These are phyloP conservation scores for Agapostemon virescens DNA, from an alignment of 2,888 invertebrate species.

Conservation along the genomic window DNA sequence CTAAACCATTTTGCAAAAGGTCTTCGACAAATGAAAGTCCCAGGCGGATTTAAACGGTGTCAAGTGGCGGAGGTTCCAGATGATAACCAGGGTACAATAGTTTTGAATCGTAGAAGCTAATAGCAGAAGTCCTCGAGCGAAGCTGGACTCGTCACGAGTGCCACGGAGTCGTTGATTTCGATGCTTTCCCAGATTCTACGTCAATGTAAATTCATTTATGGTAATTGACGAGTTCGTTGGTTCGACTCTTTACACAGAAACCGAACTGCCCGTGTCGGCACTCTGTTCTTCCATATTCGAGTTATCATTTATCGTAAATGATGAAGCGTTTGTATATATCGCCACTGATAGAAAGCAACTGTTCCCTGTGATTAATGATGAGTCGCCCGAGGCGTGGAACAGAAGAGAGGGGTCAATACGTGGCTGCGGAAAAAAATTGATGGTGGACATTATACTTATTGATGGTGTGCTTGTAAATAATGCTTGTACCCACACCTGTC, in stretches of 20 bases:
- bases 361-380: background rate
- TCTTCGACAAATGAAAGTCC: background rate
- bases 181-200: constrained; percentile 16
- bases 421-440: background rate
- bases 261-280: background rate
- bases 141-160: constrained; percentile 11
- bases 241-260: constrained; percentile 22
- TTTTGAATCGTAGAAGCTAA: constrained; percentile 36
- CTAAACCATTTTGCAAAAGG: background rate
- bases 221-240: constrained; percentile 51
- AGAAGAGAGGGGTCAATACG: background rate
- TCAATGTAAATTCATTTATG: constrained; percentile 62
- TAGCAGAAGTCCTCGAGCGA: constrained; percentile 10
- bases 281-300: constrained; percentile 7
- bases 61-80: background rate
- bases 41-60: constrained; percentile 3
- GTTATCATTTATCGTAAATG: constrained; percentile 10
- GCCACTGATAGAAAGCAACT: constrained; percentile 5
- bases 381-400: background rate
- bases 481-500: background rate
- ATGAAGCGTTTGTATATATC: constrained; percentile 30
- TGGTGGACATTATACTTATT: background rate
- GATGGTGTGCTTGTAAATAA: background rate
- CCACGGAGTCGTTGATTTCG: constrained; percentile 25
- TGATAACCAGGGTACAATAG: background rate